A percentile compares a stretch with the other conserved stretches of the same genome.
These are phyloP conservation scores for Tyria jacobaeae DNA, from an alignment of 2,888 invertebrate species.

Conservation along the genomic window DNA sequence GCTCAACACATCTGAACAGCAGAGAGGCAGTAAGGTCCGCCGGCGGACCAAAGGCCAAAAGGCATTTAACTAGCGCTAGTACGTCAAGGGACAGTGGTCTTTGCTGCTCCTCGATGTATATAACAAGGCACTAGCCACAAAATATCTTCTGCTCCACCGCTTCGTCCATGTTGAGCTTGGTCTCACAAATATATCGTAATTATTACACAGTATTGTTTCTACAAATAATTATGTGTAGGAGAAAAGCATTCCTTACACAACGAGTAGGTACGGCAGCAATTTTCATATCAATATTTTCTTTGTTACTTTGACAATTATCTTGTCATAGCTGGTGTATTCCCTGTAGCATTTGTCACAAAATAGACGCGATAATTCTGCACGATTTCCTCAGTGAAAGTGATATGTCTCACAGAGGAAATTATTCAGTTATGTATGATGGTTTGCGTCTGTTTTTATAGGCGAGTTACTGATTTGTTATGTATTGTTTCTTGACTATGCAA, in stretches of 20 bases:
- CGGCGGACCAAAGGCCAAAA: too few relatives aligned
- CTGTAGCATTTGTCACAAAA: constrained; percentile 27
- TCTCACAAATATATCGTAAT: not conserved
- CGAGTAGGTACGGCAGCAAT: constrained; percentile 20
- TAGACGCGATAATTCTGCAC: constrained; percentile 55
- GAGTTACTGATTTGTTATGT: constrained; percentile 2
- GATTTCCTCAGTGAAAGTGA: constrained; percentile 58
- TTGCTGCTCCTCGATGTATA: not conserved
- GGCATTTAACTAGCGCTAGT: too few relatives aligned
- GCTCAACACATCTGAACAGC: too few relatives aligned
- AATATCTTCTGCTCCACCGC: not conserved
- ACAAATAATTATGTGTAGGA: constrained; percentile 1
- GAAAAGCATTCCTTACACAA: constrained; percentile 14
- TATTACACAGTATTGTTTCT: constrained; percentile 2
- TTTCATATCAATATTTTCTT: constrained; percentile 42
- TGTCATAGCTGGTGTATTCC: constrained; percentile 27
- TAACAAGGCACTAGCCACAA: not conserved
- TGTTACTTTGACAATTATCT: constrained; percentile 31
- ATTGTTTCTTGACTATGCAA: not conserved
- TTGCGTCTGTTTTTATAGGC: constrained; percentile 23
- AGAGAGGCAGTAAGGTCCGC: too few relatives aligned
- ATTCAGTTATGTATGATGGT: constrained; percentile 19
- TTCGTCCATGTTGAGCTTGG: not conserved
- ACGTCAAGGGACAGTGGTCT: too few relatives aligned
- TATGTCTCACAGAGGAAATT: constrained; percentile 48